Evolutionary conservation across 64 coral and sea anemone species (phyloP), one percentile per base, ranked within the genome.

Genomic region (Orbicella faveolata): DNA sequence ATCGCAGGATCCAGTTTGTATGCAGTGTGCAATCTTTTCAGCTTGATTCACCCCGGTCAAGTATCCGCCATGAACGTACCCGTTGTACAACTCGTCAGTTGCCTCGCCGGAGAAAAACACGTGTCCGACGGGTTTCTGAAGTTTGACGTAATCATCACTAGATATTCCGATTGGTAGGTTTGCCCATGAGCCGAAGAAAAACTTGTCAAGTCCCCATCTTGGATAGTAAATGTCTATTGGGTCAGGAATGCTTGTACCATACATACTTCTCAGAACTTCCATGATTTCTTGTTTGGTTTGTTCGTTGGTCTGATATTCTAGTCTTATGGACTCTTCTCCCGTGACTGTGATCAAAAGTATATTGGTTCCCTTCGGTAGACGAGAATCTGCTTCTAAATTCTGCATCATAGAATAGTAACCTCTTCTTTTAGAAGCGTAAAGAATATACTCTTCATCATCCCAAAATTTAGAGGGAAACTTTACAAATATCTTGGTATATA

Each of bases 391-490:
- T 70, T 89, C 86, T n/a, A 96, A 21, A 66, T 96, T 89, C 76
- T 92, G 94, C 94, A 90, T 89, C n/a, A 89, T 57, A 39, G 90
- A 53, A 23, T 89, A 96, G 72, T 96, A 96, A 19, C 94, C 94
- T 44, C 94, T 74, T 44, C 78, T 73, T 59, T 89, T 88, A 26
- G 52, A 89, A 52, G 94, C 94, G 18, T 92, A 96, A 39, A 92
- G 82, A 78, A 96, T 92, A 13, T 92, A 96, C 61, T 96, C 90
- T 36, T 85, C 67, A 48, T 78, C 52, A 23, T 96, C 94, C 94
- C 94, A 96, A 87, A 96, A 96, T 85, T 89, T 88, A 25, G 34
- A 64, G 10, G 94, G 90, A 89, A 96, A 96, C 53, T 96, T 96
- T 0, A 96, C 16, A 66, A 96, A 96, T 63, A 96, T 96, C 57